Base-by-base conservation (phyloP, 2,113 vertebrate species). In the Delphinapterus leucas region DNA sequence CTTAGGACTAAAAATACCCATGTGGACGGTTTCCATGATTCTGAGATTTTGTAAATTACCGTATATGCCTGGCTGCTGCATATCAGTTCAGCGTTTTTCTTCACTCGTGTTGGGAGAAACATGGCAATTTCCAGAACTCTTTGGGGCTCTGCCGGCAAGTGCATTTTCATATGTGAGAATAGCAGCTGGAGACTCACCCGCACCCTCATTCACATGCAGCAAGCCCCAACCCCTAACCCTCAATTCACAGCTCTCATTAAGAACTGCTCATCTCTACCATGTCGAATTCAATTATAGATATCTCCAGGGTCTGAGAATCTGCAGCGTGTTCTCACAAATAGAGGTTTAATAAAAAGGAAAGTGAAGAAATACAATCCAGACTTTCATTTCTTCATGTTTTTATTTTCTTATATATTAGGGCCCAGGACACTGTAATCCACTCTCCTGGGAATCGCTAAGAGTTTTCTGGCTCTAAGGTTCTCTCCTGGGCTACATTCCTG, bases 311-410 rank as follows among this genome's bases (percentile, higher is more conserved):
- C 65, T 47, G 74, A 74, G 63, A 77, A 36, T 85, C 55, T 55
- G 44, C 90, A 83, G 21, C 65, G 90, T 84, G 17, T 77, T 88
- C 36, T 0, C 21, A 87, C 36, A 49, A 83, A 65, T 11, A 74
- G 4, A 55, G 41, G 41, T 44, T 86, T 93, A 68, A 61, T 93
- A n/a, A 94, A 90, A 96, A 81, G 55, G 18, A 85, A 88, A 81
- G 14, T 61, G 73, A 82, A 76, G 31, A 91, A 4, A 23, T 38
- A 36, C 11, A 63, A 38, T 74, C 12, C 36, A 73, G 41, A 44
- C 77, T 92, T 74, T 68, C 18, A 61, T 90, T 87, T 55, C 28
- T 73, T 73, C 28, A 1, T 47, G 31, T 70, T 94, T 76, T 77
- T 73, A 60, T 49, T 82, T 65, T 49, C 26, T 53, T 92, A 20